Conservation (phyloP, 2,113 vertebrate species). For the Cathartes aura region DNA sequence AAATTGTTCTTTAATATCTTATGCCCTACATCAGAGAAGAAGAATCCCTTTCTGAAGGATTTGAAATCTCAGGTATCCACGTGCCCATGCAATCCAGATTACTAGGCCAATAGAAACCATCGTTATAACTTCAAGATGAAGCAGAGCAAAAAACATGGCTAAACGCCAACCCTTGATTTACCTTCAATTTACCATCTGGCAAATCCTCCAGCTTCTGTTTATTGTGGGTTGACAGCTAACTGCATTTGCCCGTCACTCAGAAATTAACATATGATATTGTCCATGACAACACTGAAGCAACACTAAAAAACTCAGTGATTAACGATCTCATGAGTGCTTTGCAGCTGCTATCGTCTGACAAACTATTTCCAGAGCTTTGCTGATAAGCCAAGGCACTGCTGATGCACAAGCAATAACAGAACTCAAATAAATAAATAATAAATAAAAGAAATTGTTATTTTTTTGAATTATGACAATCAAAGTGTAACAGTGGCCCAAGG, state of each 20-base stretch:
- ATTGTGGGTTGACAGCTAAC: neutral
- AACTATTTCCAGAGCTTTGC: constrained; percentile 3
- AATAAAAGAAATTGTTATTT: rapidly evolving
- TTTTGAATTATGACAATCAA: neutral
- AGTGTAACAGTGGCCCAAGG: neutral
- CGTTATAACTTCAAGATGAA: neutral
- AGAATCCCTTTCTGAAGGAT: neutral
- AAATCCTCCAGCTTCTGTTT: constrained; percentile 1
- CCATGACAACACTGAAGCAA: neutral
- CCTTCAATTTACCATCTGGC: constrained; percentile 3
- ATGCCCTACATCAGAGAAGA: neutral
- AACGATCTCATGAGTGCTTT: neutral
- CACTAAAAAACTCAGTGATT: constrained; percentile 3
- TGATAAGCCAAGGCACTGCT: neutral
- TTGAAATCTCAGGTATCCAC: neutral
- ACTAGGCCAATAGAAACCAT: neutral
- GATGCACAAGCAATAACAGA: neutral
- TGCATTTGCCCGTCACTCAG: neutral
- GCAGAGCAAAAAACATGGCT: neutral
- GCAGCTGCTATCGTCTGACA: constrained; percentile 4
- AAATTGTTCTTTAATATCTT: neutral
- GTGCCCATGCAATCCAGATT: neutral
- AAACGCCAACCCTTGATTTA: neutral
- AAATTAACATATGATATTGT: neutral
- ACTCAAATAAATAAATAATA: neutral